Conservation (phyloP, 2,797 vertebrate genomes). For the Smutsia gigantea region DNA sequence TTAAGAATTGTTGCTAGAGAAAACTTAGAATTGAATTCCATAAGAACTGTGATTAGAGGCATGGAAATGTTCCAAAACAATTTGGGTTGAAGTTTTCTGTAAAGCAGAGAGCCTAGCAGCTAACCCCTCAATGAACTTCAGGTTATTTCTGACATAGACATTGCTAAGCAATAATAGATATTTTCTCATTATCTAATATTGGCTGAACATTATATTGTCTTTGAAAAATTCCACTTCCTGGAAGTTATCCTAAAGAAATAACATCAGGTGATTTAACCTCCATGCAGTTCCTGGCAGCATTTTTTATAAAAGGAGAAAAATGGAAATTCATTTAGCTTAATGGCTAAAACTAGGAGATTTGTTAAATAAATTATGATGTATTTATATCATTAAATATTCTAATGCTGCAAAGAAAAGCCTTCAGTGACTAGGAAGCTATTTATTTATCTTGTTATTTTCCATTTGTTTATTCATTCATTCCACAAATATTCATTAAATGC, state of each 20-base stretch:
- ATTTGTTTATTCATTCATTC: background rate
- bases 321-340: slow-evolving; percentile 1
- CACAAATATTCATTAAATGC: slow-evolving; percentile 3
- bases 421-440: background rate
- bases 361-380: slow-evolving; percentile 1
- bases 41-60: slow-evolving; percentile 47
- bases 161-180: background rate
- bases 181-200: slow-evolving; percentile 9
- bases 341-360: background rate
- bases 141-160: background rate
- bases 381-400: slow-evolving; percentile 39
- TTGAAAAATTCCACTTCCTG: background rate
- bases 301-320: background rate
- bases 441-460: background rate
- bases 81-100: background rate
- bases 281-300: background rate
- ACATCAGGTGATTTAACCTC: background rate
- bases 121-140: background rate
- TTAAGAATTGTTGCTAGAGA: background rate
- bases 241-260: slow-evolving; percentile 17
- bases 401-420: background rate
- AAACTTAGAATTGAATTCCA: background rate
- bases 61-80: background rate
- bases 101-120: background rate
- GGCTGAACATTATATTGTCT: background rate